Conservation (phyloP, 2,113 vertebrate species). For the Lota lota region DNA sequence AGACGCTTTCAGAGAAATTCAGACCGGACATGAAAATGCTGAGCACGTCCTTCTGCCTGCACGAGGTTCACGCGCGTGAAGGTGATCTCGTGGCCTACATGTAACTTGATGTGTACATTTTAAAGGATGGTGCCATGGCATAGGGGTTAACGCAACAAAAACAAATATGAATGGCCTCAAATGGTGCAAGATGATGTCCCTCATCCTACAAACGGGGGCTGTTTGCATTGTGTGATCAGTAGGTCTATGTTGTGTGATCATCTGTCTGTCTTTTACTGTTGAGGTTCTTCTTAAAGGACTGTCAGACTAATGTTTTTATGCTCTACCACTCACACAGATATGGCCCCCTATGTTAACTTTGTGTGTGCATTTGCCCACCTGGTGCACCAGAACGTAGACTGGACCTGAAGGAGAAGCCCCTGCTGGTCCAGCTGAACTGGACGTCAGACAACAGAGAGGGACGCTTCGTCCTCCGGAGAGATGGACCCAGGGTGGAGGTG, state of each 20-base stretch:
- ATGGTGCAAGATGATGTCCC: too few species aligned
- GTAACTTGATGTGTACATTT: too few species aligned
- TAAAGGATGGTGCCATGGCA: neutral
- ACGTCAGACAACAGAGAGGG: conserved; percentile 86
- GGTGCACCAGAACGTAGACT: conserved; percentile 84
- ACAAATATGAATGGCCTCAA: neutral
- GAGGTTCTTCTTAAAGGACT: too few species aligned
- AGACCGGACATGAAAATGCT: conserved; percentile 89
- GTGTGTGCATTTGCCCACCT: neutral
- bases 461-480: conserved; percentile 86
- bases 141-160: too few species aligned
- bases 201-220: too few species aligned
- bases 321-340: neutral
- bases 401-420: conserved; percentile 84
- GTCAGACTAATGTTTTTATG: too few species aligned
- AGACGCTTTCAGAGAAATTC: conserved; percentile 89
- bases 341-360: neutral
- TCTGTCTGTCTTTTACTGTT: too few species aligned
- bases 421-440: conserved; percentile 92
- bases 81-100: too few species aligned
- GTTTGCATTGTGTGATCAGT: too few species aligned
- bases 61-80: conserved; percentile 75
- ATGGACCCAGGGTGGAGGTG: conserved; percentile 46
- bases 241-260: too few species aligned
- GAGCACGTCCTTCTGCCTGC: conserved; percentile 80